These are phyloP conservation scores for Alcedo quadribrachys DNA, from an alignment of 2,797 vertebrate species.

Conservation along the genomic window DNA sequence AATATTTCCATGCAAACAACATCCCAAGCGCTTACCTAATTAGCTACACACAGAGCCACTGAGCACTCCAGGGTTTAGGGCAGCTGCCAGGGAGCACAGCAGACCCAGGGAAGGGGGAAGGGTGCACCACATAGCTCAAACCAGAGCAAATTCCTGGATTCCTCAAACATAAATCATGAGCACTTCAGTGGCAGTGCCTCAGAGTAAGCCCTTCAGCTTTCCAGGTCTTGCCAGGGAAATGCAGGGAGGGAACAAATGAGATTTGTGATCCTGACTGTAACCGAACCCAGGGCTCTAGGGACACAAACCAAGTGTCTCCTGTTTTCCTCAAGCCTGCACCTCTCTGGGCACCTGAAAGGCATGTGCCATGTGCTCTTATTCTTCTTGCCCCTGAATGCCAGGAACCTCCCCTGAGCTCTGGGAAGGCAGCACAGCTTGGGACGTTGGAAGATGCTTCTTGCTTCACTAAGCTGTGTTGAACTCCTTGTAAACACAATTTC, in stretches of 20 bases:
- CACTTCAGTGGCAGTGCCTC: not conserved
- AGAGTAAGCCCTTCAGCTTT: conserved; percentile 39
- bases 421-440: not conserved
- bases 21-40: conserved; percentile 32
- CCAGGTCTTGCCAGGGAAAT: conserved; percentile 1
- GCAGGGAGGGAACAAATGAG: not conserved
- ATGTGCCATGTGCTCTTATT: not conserved
- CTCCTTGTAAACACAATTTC: conserved; percentile 37
- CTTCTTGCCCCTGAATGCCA: not conserved
- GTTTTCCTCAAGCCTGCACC: not conserved
- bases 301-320: not conserved
- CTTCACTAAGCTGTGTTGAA: not conserved
- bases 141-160: conserved; percentile 53
- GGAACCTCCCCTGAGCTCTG: not conserved
- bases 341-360: not conserved
- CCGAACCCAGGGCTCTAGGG: not conserved
- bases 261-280: conserved; percentile 21
- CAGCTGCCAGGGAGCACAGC: conserved; percentile 38
- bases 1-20: conserved; percentile 45
- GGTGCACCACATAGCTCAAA: not conserved
- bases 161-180: conserved; percentile 55
- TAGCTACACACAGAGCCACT: conserved; percentile 37
- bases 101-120: conserved; percentile 44
- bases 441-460: not conserved
- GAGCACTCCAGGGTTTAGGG: conserved; percentile 1